These are phyloP conservation scores for Oncorhynchus mykiss DNA, from an alignment of 2,113 vertebrate species.

Conservation along the genomic window DNA sequence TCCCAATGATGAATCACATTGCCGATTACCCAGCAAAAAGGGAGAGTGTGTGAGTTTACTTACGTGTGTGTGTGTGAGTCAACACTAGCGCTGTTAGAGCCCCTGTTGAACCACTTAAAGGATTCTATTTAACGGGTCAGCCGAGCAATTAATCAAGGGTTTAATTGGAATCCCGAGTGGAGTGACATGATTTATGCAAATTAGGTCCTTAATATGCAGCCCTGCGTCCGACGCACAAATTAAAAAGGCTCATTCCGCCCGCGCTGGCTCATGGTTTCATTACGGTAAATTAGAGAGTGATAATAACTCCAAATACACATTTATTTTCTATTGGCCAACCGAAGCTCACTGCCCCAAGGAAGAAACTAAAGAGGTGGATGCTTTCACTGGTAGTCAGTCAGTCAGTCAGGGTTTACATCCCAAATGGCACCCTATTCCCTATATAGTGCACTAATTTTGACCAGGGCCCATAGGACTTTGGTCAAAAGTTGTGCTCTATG, in stretches of 20 bases:
- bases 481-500: too few relatives aligned
- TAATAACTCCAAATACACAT: conserved; percentile 74
- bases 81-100: conserved; percentile 57
- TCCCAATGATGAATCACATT: background rate
- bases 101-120: conserved; percentile 77
- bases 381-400: conserved; percentile 38
- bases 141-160: conserved; percentile 75
- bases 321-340: conserved; percentile 64
- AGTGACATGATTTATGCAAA: conserved; percentile 79
- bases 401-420: conserved; percentile 10
- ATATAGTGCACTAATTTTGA: too few relatives aligned
- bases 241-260: conserved; percentile 66
- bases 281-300: conserved; percentile 69
- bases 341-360: conserved; percentile 54
- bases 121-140: conserved; percentile 77
- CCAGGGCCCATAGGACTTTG: too few relatives aligned
- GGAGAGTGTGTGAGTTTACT: background rate
- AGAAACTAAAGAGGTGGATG: conserved; percentile 44
- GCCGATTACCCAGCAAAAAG: background rate
- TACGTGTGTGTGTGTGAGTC: conserved; percentile 24
- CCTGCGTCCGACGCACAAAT: conserved; percentile 64
- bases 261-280: conserved; percentile 67
- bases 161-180: conserved; percentile 74
- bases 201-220: conserved; percentile 75
- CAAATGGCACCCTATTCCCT: too few relatives aligned